phyloP scores from a whole-genome alignment of 2,113 vertebrate genomes.

The Siphamia tubifer region DNA sequence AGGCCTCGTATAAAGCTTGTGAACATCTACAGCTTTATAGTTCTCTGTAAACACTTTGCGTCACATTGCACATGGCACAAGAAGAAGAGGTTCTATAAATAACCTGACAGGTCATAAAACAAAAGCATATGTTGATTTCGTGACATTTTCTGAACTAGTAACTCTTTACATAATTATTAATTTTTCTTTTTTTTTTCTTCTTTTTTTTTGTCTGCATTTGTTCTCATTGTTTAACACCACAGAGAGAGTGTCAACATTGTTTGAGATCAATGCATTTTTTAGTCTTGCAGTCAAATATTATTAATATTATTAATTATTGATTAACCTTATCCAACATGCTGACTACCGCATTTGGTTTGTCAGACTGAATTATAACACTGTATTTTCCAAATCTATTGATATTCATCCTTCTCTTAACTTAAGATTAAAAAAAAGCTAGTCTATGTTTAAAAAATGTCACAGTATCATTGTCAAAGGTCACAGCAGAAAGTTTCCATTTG shows the following conservation, averaged over 20 bases:
- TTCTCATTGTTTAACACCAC: no score
- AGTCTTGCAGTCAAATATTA: no score
- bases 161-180: not conserved
- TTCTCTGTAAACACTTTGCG: slow-evolving; percentile 10
- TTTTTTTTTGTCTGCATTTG: no score
- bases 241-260: no score
- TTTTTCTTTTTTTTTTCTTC: no score
- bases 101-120: slow-evolving; percentile 46
- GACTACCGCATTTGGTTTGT: not conserved
- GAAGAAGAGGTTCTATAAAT: slow-evolving; percentile 27
- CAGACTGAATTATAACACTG: not conserved
- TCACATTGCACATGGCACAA: slow-evolving; percentile 13
- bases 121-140: not conserved
- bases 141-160: not conserved
- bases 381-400: not conserved
- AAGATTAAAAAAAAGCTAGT: not conserved
- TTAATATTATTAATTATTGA: not conserved
- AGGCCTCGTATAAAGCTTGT: not conserved
- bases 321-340: not conserved
- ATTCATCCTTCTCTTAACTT: slow-evolving; percentile 14
- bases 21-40: not conserved
- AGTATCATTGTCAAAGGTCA: slow-evolving; percentile 37
- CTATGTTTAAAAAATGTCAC: slow-evolving; percentile 28
- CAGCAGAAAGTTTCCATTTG: not conserved
- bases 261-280: no score